Conservation (phyloP, 2,113 vertebrate species). For the Brachyistius frenatus region DNA sequence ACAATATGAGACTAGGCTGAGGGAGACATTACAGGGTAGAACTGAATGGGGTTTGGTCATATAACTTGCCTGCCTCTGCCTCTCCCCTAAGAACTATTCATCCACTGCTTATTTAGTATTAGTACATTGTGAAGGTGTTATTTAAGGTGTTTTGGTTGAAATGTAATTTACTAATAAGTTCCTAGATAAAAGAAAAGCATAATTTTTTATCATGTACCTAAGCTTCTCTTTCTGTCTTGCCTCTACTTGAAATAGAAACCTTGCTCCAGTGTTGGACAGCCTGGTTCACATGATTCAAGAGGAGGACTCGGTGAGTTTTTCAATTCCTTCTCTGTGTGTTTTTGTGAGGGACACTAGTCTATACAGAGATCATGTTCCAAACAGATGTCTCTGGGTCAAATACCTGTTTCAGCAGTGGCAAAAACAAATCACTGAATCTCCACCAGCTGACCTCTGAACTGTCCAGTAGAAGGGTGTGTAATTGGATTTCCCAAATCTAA, state of each 20-base stretch:
- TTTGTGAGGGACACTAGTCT: neutral
- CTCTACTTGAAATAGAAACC: slow-evolving; percentile 87
- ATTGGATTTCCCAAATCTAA: slow-evolving; percentile 23
- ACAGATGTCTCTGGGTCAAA: neutral
- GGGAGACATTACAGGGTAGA: too few relatives aligned
- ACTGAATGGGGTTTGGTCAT: too few relatives aligned
- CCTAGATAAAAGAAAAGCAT: neutral
- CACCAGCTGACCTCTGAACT: slow-evolving; percentile 54
- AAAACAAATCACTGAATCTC: slow-evolving; percentile 28
- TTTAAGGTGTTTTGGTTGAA: too few relatives aligned
- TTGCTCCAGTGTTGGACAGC: slow-evolving; percentile 95
- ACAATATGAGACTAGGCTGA: neutral
- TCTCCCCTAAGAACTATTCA: too few relatives aligned
- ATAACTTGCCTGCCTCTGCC: too few relatives aligned
- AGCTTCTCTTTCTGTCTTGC: neutral
- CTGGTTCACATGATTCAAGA: slow-evolving; percentile 99
- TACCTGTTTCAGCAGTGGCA: neutral
- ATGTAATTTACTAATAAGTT: too few relatives aligned
- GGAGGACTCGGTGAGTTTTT: slow-evolving; percentile 94
- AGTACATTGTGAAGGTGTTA: too few relatives aligned
- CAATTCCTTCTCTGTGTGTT: slow-evolving; percentile 2
- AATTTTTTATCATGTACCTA: neutral
- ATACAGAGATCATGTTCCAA: neutral
- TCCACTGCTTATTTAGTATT: too few relatives aligned
- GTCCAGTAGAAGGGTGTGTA: neutral